phyloP scores from a whole-genome alignment of 2,888 invertebrate genomes.

The Charanyca ferruginea region DNA sequence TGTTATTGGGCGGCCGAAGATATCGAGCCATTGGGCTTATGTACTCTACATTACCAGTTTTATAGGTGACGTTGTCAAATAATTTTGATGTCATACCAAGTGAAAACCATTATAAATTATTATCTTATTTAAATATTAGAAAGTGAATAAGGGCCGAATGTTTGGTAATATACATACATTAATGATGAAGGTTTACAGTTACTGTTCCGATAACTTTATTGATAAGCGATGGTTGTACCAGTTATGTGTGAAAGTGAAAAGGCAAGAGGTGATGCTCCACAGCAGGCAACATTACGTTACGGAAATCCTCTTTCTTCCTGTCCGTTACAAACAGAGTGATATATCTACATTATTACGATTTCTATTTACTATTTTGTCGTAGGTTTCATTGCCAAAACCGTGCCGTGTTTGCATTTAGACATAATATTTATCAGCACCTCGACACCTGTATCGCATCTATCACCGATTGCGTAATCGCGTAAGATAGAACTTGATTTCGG shows the following conservation, averaged over 20 bases:
- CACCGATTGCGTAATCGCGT: conserved; percentile 48
- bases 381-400: conserved; percentile 60
- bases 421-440: conserved; percentile 56
- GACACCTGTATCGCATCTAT: conserved; percentile 59
- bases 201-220: conserved; percentile 2
- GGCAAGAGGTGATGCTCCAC: conserved; percentile 27
- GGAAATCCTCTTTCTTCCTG: conserved; percentile 55
- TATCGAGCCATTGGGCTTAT: conserved; percentile 18
- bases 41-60: conserved; percentile 24
- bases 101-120: conserved; percentile 43
- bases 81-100: conserved; percentile 36
- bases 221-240: background rate
- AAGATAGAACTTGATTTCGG: conserved; percentile 20
- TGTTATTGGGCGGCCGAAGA: conserved; percentile 26
- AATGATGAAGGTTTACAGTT: background rate
- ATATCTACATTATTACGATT: conserved; percentile 47
- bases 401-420: conserved; percentile 45
- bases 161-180: conserved; percentile 4
- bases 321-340: conserved; percentile 27
- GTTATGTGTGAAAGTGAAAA: conserved; percentile 49
- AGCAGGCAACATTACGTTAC: conserved; percentile 29
- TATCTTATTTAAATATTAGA: conserved; percentile 58
- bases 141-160: conserved; percentile 32
- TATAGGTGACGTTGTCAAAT: conserved; percentile 34
- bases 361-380: conserved; percentile 49